A percentile compares a stretch with the other conserved stretches of the same genome.
phyloP scores from a whole-genome alignment of 1,140 invertebrate genomes.

The Atta colombica region DNA sequence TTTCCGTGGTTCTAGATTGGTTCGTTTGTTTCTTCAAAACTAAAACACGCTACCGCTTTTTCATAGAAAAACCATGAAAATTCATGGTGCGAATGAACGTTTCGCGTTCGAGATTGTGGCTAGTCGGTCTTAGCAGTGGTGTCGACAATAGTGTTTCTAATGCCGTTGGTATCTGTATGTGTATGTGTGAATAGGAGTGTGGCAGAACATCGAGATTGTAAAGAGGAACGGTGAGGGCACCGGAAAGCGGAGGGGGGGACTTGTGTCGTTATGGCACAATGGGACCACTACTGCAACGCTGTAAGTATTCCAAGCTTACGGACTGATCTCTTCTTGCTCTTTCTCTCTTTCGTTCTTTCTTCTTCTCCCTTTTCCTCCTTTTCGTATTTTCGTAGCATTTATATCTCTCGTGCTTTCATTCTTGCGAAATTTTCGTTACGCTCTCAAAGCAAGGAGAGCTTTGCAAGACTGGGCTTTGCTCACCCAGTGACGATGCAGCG shows the following conservation, averaged over 20 bases:
- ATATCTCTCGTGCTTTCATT: slow-evolving; percentile 54
- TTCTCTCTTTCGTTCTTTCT: slow-evolving; percentile 26
- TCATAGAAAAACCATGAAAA: slow-evolving; percentile 6
- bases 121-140: slow-evolving; percentile 41
- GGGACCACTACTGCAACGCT: slow-evolving; percentile 77
- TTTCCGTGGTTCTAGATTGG: slow-evolving; percentile 60
- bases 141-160: slow-evolving; percentile 58
- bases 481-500: slow-evolving; percentile 45
- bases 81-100: slow-evolving; percentile 24
- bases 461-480: slow-evolving; percentile 62
- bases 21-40: slow-evolving; percentile 14
- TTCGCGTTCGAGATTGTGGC: slow-evolving; percentile 6
- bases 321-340: slow-evolving; percentile 65
- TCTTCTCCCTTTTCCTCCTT: slow-evolving; percentile 25
- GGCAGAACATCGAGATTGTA: slow-evolving; percentile 49
- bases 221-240: slow-evolving; percentile 50
- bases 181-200: slow-evolving; percentile 58
- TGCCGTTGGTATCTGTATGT: slow-evolving; percentile 39
- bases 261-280: slow-evolving; percentile 79
- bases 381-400: slow-evolving; percentile 54
- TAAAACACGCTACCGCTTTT: slow-evolving; percentile 30
- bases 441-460: slow-evolving; percentile 61
- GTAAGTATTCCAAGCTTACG: slow-evolving; percentile 78
- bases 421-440: slow-evolving; percentile 58
- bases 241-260: slow-evolving; percentile 73